A percentile compares a stretch with the other conserved stretches of the same genome.
phyloP scores from a whole-genome alignment of 2,113 vertebrate genomes.

The Oreotrochilus melanogaster region DNA sequence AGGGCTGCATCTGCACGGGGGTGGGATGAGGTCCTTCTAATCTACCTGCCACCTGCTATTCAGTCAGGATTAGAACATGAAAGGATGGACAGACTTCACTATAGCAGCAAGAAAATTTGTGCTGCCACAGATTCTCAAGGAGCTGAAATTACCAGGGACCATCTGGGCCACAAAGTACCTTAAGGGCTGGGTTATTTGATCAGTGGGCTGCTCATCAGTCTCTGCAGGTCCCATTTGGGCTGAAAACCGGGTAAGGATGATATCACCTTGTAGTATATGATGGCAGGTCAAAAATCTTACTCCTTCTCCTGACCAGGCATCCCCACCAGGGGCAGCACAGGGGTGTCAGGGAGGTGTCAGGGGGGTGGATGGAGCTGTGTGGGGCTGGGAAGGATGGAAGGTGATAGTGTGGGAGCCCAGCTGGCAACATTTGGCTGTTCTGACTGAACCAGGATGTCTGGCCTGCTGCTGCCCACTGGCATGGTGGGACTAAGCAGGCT shows the following conservation, averaged over 20 bases:
- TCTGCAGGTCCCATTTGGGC: background rate
- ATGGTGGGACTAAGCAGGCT: background rate
- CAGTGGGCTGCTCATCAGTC: background rate
- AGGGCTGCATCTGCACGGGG: fast-evolving
- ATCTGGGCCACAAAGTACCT: background rate
- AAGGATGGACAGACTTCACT: background rate
- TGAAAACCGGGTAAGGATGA: background rate
- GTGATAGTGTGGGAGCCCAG: background rate
- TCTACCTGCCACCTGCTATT: background rate
- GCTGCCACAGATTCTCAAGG: background rate
- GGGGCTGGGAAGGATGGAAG: fast-evolving
- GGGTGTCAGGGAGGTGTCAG: background rate
- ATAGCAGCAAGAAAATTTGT: background rate
- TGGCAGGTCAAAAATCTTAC: background rate
- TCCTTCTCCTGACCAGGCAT: background rate
- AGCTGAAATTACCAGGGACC: background rate
- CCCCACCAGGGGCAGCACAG: fast-evolving
- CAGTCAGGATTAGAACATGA: background rate
- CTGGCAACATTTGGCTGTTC: fast-evolving
- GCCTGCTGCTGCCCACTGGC: fast-evolving
- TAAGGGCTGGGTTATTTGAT: fast-evolving
- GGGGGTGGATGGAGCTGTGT: fast-evolving
- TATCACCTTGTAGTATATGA: background rate
- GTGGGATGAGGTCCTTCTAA: background rate
- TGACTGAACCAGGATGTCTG: background rate